Base-by-base conservation (phyloP, 1,140 invertebrate genomes). In the Phymastichus coffea region DNA sequence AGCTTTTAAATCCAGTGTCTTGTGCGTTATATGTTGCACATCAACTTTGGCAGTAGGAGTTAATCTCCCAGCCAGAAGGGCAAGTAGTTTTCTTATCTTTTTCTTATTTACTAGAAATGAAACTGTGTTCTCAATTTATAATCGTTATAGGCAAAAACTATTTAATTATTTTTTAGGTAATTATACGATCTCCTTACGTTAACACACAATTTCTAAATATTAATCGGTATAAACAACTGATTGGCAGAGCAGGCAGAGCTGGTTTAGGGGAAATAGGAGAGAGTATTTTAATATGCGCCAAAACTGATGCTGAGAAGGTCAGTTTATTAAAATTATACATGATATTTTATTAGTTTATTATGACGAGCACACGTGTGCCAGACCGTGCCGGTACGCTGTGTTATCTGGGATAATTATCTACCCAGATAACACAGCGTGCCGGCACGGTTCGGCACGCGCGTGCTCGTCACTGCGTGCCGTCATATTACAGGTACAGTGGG, bases 41-140 rank as follows among this genome's bases (percentile, higher is more conserved):
- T 97, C 95, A 3, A 99, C 96, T 12, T 82, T 99, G 62, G 95
- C 96, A 33, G 95, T 96, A 40, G 96, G 96, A 9, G 94, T 99
- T 4, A 99, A 99, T 85, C 84, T 99, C 57, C 96, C 96, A 17
- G 96, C 96, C 0, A 87, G 88, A 81, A 85, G 93, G 69, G 93
- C 85, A 72, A 69, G 71, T 65, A n/a, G 55, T 30, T 43, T n/a
- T n/a, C n/a, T n/a, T n/a, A n/a, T n/a, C n/a, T n/a, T n/a, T 44
- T 51, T 44, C 9, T 17, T 37, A 26, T 38, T 22, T 48, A 15
- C 9, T 28, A 20, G 1, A 37, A n/a, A n/a, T n/a, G n/a, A n/a
- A n/a, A n/a, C n/a, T n/a, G n/a, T n/a, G n/a, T n/a, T n/a, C n/a
- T n/a, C n/a, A n/a, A n/a, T n/a, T n/a, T n/a, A n/a, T n/a, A n/a